Evolutionary conservation across 2,113 vertebrate genomes (phyloP).

Genomic region (Corapipo altera): DNA sequence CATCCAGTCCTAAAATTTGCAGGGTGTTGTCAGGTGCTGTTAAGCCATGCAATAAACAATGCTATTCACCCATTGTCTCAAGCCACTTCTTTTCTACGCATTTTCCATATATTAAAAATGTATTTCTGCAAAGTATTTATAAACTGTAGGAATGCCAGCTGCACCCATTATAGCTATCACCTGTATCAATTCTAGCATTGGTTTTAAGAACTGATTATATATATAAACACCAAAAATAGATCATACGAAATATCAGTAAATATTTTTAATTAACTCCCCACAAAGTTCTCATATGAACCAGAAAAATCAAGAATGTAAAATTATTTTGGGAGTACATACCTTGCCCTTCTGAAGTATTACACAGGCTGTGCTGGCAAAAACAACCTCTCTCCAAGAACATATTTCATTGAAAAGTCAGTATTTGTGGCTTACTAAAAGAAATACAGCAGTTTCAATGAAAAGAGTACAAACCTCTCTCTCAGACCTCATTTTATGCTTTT

Average conservation of each 20-base stretch:
- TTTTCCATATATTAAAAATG: background rate
- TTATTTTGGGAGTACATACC: conserved; percentile 50
- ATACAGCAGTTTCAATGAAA: conserved; percentile 56
- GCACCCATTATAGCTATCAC: background rate
- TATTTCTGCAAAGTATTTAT: background rate
- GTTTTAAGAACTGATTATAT: conserved; percentile 7
- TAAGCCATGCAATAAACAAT: background rate
- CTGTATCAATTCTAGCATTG: background rate
- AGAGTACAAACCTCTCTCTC: conserved; percentile 52
- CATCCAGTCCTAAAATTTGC: background rate
- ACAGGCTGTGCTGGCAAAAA: conserved; percentile 36
- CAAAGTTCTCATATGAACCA: conserved; percentile 30
- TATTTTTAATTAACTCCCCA: conserved; percentile 48
- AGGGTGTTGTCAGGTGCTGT: background rate
- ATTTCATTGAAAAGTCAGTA: conserved; percentile 59
- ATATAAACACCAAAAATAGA: background rate
- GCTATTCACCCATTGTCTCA: background rate
- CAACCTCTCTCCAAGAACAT: conserved; percentile 39
- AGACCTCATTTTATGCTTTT: conserved; percentile 53
- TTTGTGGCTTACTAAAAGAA: conserved; percentile 51
- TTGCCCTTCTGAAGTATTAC: conserved; percentile 50
- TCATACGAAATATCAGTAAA: conserved; percentile 18
- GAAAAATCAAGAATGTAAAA: conserved; percentile 61
- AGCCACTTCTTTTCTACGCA: background rate
- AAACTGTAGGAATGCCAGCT: conserved; percentile 21